phyloP scores from a whole-genome alignment of 2,113 vertebrate species.

The Laticauda colubrina region DNA sequence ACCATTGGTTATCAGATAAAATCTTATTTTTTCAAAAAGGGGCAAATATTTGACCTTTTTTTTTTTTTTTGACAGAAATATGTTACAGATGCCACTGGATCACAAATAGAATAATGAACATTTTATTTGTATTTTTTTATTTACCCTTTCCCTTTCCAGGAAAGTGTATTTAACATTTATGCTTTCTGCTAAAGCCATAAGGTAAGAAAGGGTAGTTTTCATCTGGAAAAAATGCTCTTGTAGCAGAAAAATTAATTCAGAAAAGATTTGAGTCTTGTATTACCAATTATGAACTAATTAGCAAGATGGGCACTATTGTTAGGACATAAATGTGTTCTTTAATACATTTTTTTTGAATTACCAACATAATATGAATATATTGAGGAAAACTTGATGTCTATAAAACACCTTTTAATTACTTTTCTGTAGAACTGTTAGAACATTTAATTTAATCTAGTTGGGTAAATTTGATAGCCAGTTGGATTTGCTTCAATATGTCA shows the following conservation, averaged over 20 bases:
- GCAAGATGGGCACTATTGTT: neutral
- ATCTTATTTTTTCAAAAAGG: neutral
- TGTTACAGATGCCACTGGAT: neutral
- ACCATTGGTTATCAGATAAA: neutral
- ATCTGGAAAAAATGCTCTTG: neutral
- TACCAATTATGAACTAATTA: neutral
- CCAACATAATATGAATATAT: conserved; percentile 1
- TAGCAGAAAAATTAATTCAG: neutral
- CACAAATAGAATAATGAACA: neutral
- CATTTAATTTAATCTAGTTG: conserved; percentile 14
- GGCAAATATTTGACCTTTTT: neutral
- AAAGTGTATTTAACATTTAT: neutral
- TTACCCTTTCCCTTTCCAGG: neutral
- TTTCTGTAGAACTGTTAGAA: conserved; percentile 1
- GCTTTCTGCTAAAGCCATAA: neutral
- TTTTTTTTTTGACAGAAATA: neutral
- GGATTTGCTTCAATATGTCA: conserved; percentile 5
- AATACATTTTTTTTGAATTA: neutral
- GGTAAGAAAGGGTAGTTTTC: neutral
- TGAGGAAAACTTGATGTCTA: neutral
- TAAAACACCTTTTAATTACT: conserved; percentile 11
- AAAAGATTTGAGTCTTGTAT: neutral
- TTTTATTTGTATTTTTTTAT: neutral
- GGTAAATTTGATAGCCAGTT: conserved; percentile 27
- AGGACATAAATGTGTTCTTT: neutral